A percentile compares a stretch with the other conserved stretches of the same genome.
Conservation (phyloP, 2,113 vertebrate genomes). For the Mirza zaza region DNA sequence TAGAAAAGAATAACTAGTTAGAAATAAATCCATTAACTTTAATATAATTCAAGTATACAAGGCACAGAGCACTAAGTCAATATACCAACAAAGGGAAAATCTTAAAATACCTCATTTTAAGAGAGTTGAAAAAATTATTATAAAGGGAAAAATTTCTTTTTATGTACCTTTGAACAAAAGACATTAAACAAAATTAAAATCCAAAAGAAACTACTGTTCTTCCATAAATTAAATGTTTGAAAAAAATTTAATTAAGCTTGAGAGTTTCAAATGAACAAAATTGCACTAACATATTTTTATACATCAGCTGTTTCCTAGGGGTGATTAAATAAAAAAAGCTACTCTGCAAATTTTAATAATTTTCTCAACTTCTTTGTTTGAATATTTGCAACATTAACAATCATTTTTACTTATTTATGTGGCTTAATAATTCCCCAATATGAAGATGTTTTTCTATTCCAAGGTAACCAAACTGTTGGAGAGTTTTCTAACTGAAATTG, state of each 20-base stretch:
- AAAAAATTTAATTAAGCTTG: conserved; percentile 46
- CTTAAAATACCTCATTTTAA: conserved; percentile 52
- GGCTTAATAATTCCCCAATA: conserved; percentile 9
- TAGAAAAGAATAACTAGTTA: conserved; percentile 54
- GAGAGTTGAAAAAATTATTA: conserved; percentile 56
- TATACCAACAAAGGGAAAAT: conserved; percentile 51
- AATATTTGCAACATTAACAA: conserved; percentile 56
- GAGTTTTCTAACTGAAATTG: conserved; percentile 38
- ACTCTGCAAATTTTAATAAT: conserved; percentile 39
- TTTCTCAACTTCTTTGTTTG: conserved; percentile 56
- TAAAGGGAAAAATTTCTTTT: conserved; percentile 46
- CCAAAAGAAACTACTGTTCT: conserved; percentile 38
- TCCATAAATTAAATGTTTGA: conserved; percentile 44
- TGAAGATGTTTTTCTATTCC: conserved; percentile 7
- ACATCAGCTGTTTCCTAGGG: conserved; percentile 37
- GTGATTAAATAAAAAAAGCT: conserved; percentile 12
- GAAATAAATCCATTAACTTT: conserved; percentile 55
- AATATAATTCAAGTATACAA: conserved; percentile 49
- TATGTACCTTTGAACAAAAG: conserved; percentile 60
- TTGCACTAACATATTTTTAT: not conserved
- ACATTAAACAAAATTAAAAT: conserved; percentile 71
- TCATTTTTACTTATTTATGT: conserved; percentile 40
- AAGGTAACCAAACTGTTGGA: conserved; percentile 29
- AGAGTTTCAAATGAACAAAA: conserved; percentile 65
- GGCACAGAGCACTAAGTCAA: conserved; percentile 48